Base-by-base conservation (phyloP, 2,888 invertebrate genomes). In the Tupiocoris notatus region DNA sequence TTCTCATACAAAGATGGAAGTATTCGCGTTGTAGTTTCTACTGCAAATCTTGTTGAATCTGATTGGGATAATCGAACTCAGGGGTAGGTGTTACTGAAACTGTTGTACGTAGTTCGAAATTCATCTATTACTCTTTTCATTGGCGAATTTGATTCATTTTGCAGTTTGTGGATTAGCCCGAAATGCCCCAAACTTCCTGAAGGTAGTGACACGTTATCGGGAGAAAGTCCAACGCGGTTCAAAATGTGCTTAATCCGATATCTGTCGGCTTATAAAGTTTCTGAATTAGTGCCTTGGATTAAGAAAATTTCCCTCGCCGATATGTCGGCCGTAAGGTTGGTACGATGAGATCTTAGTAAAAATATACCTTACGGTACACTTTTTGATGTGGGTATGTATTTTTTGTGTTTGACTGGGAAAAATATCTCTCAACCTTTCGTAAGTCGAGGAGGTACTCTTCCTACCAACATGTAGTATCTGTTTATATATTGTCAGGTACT, bases 51-150 rank as follows among this genome's bases (percentile, higher is more conserved):
- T 1, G 92, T 96, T 80, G 87, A 90, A 22, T 91, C 92, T 79
- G 98, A 98, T 84, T 98, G 98, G 98, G 90, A 92, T 81, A 93
- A 96, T 83, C 90, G 96, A 81, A 95, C 96, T 0, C 97, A 98
- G 84, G 96, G 96, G 89, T 93, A 22, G 68, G 63, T 66, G 6
- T 66, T 59, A n/a, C n/a, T n/a, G n/a, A n/a, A n/a, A n/a, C n/a
- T n/a, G n/a, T n/a, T n/a, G n/a, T n/a, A n/a, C n/a, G n/a, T n/a
- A n/a, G n/a, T n/a, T n/a, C n/a, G n/a, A n/a, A n/a, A n/a, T n/a
- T n/a, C n/a, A n/a, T n/a, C n/a, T n/a, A n/a, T n/a, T n/a, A n/a
- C n/a, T n/a, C n/a, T n/a, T n/a, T n/a, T n/a, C n/a, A n/a, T n/a
- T n/a, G n/a, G n/a, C n/a, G n/a, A n/a, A n/a, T n/a, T n/a, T n/a